These are phyloP conservation scores for Sebastes flavidus DNA, from an alignment of 2,797 vertebrate genomes.

Conservation along the genomic window DNA sequence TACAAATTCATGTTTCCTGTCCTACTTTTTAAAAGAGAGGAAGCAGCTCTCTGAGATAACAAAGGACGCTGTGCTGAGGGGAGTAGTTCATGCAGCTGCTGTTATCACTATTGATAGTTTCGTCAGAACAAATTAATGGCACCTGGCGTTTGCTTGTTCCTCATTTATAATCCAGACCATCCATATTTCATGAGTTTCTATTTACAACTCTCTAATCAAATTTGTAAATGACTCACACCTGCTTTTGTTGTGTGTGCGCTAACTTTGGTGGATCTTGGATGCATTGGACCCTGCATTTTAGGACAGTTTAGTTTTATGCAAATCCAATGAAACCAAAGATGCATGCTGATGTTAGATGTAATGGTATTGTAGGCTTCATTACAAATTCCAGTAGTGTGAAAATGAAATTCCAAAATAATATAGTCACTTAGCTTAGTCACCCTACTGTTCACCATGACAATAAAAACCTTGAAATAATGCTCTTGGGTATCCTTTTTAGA, in stretches of 20 bases:
- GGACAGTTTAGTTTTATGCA: not conserved
- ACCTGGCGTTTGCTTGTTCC: constrained; percentile 28
- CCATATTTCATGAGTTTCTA: constrained; percentile 48
- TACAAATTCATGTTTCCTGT: not conserved
- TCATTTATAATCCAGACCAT: constrained; percentile 36
- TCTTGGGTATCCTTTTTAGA: not conserved
- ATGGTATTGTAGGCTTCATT: not conserved
- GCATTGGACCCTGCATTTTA: not conserved
- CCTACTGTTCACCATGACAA: not conserved
- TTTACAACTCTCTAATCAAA: constrained; percentile 16
- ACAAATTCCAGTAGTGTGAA: not conserved
- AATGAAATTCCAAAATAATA: not conserved
- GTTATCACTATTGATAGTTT: constrained; percentile 43
- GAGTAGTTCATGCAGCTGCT: constrained; percentile 20
- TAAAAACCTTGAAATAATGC: not conserved
- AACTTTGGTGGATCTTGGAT: not conserved
- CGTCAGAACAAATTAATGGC: constrained; percentile 38
- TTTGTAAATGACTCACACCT: constrained; percentile 5
- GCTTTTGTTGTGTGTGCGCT: not conserved
- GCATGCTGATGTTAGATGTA: not conserved
- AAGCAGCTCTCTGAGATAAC: not conserved
- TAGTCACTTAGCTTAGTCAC: not conserved
- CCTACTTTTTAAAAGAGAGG: constrained; percentile 9
- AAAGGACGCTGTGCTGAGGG: not conserved
- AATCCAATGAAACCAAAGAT: not conserved